phyloP scores from a whole-genome alignment of 2,888 invertebrate species.

The Drosophila affinis region DNA sequence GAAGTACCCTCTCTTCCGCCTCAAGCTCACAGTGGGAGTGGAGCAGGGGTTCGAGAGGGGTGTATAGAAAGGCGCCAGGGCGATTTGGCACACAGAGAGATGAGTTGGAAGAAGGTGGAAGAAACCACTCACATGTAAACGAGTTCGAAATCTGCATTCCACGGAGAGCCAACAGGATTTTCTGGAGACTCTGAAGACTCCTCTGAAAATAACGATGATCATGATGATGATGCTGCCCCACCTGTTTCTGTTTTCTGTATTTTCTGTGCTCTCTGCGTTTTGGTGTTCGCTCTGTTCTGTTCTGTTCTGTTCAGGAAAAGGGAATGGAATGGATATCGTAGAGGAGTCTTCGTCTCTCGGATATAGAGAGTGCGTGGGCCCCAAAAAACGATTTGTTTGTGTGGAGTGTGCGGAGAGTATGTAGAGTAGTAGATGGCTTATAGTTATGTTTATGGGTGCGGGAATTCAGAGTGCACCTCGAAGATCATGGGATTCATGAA shows the following conservation, averaged over 20 bases:
- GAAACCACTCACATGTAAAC: constrained; percentile 63
- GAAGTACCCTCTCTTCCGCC: not conserved
- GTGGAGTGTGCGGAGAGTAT: constrained; percentile 15
- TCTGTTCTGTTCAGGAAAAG: not conserved
- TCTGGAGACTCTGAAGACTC: constrained; percentile 11
- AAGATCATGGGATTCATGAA: not conserved
- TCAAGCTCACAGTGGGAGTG: constrained; percentile 6
- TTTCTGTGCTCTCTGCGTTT: not conserved
- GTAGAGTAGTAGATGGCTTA: constrained; percentile 20
- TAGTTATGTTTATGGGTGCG: constrained; percentile 36
- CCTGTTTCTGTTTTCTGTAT: constrained; percentile 42
- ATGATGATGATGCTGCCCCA: constrained; percentile 38
- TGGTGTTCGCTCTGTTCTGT: not conserved
- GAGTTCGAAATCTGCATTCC: constrained; percentile 75
- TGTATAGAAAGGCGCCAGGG: constrained; percentile 2
- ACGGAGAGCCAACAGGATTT: constrained; percentile 64
- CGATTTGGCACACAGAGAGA: constrained; percentile 16
- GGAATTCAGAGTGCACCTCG: constrained; percentile 19
- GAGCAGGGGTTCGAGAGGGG: not conserved
- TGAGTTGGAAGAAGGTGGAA: not conserved
- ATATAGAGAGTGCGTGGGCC: constrained; percentile 39
- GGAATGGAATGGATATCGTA: not conserved
- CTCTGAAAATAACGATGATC: constrained; percentile 5
- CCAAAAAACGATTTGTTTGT: constrained; percentile 55
- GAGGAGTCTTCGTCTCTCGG: constrained; percentile 4